These are phyloP conservation scores for Hanleya hanleyi DNA, from an alignment of 2,888 invertebrate genomes.

Conservation along the genomic window DNA sequence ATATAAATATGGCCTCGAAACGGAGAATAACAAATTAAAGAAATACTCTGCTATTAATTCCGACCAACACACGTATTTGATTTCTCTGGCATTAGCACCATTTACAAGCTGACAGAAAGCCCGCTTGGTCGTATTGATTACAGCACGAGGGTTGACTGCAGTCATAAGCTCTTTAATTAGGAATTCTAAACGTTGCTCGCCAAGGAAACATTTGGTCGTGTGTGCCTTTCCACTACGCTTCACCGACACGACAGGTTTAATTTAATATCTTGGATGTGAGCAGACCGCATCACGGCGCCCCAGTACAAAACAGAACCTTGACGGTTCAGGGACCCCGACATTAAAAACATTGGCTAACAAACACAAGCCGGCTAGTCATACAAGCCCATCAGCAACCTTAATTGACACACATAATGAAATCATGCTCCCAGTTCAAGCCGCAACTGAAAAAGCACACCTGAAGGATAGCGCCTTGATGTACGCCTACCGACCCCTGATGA, in stretches of 20 bases:
- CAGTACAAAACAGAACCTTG: background rate
- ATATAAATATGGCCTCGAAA: background rate
- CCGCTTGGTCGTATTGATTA: background rate
- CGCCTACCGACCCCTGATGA: background rate
- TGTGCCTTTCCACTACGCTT: background rate
- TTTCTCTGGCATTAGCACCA: background rate
- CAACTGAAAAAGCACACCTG: background rate
- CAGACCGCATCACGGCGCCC: background rate
- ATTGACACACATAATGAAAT: background rate
- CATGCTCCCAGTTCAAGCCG: background rate
- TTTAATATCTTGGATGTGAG: background rate
- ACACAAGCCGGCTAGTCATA: background rate
- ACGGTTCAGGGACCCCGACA: background rate
- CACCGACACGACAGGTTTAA: background rate
- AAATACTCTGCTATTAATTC: no score
- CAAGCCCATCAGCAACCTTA: background rate
- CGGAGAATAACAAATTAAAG: background rate
- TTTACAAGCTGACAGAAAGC: background rate
- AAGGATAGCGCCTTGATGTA: background rate
- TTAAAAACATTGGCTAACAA: constrained; percentile 8
- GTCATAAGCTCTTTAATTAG: background rate
- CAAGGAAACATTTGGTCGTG: background rate
- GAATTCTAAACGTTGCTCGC: background rate
- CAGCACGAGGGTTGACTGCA: background rate
- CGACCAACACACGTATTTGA: no score